Conservation (phyloP, 2,888 invertebrate species). For the Abrostola triplasia region DNA sequence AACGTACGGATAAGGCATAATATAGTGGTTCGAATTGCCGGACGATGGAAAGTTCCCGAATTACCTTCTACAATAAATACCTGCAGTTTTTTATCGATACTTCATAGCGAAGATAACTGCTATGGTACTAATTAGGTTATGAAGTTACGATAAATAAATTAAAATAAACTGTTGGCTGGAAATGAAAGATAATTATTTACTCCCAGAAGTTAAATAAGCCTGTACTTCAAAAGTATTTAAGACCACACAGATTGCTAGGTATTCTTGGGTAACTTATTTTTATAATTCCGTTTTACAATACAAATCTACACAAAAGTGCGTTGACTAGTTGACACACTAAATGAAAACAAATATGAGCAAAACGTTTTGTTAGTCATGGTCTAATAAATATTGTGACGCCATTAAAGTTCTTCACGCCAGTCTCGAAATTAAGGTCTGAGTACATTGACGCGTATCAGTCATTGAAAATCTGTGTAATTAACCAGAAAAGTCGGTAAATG, state of each 20-base stretch:
- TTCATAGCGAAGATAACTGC: neutral
- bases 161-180: no score
- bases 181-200: no score
- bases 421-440: slow-evolving; percentile 27
- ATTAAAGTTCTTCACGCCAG: slow-evolving; percentile 34
- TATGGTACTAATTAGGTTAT: no score
- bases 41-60: slow-evolving; percentile 46
- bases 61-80: slow-evolving; percentile 2
- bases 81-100: neutral
- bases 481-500: neutral
- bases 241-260: no score
- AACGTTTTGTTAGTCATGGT: slow-evolving; percentile 44
- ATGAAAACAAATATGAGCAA: slow-evolving; percentile 43
- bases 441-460: slow-evolving; percentile 19
- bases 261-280: no score
- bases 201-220: no score
- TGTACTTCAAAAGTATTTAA: no score
- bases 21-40: slow-evolving; percentile 26
- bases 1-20: slow-evolving; percentile 40
- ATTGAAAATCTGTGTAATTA: neutral
- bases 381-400: slow-evolving; percentile 44
- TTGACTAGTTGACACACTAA: slow-evolving; percentile 39
- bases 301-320: slow-evolving; percentile 9
- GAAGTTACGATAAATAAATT: no score
- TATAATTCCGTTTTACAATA: no score